Conservation (phyloP, 1,140 invertebrate genomes). For the Neelides sp. region DNA sequence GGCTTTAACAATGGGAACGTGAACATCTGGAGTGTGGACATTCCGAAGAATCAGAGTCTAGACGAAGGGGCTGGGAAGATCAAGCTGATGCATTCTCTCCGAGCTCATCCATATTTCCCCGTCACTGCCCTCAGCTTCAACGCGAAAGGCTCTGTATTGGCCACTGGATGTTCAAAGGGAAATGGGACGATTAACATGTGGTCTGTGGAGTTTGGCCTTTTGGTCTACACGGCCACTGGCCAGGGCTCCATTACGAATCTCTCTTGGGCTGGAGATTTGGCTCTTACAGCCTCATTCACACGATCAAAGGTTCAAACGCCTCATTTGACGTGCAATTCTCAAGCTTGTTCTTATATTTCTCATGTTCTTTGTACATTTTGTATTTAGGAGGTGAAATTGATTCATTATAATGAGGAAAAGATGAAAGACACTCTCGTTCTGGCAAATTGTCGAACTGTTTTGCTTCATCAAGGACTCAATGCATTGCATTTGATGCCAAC, state of each 20-base stretch:
- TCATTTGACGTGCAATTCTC: background rate
- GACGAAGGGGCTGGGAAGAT: slow-evolving; percentile 27
- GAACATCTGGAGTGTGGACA: slow-evolving; percentile 40
- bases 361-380: slow-evolving; percentile 3
- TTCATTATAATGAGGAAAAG: slow-evolving; percentile 39
- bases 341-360: background rate
- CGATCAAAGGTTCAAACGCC: slow-evolving; percentile 40
- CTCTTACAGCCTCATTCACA: slow-evolving; percentile 42
- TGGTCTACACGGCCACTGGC: slow-evolving; percentile 46
- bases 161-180: slow-evolving; percentile 38
- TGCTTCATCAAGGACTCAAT: slow-evolving; percentile 43
- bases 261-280: slow-evolving; percentile 40
- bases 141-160: slow-evolving; percentile 42
- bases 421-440: slow-evolving; percentile 39
- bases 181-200: slow-evolving; percentile 51
- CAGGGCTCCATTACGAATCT: slow-evolving; percentile 42
- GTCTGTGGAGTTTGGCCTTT: slow-evolving; percentile 46
- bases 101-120: slow-evolving; percentile 43
- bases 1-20: slow-evolving; percentile 42
- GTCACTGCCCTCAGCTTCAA: slow-evolving; percentile 43
- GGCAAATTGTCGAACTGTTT: slow-evolving; percentile 40
- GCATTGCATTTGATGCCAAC: slow-evolving; percentile 46
- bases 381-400: slow-evolving; percentile 40
- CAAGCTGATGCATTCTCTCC: slow-evolving; percentile 37
- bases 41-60: slow-evolving; percentile 32